phyloP scores from a whole-genome alignment of 2,113 vertebrate species.

The Mus musculus region DNA sequence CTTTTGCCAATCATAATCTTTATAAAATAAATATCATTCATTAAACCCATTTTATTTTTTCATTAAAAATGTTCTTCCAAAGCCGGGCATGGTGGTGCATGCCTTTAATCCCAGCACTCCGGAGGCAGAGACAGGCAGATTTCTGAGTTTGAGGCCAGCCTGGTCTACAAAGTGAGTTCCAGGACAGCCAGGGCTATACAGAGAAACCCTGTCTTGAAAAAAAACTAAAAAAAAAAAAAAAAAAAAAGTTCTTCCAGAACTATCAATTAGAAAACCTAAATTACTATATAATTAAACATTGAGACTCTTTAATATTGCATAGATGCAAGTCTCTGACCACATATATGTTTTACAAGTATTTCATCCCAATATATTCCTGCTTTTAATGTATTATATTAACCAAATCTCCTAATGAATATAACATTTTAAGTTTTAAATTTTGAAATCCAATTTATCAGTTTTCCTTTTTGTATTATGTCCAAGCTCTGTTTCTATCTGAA shows the following conservation, averaged over 20 bases:
- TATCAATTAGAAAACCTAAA: background rate
- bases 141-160: too few species aligned
- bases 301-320: background rate
- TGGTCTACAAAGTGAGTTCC: too few species aligned
- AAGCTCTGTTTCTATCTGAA: background rate
- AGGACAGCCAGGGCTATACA: too few species aligned
- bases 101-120: too few species aligned
- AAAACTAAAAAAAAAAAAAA: too few species aligned
- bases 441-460: background rate
- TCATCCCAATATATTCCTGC: background rate
- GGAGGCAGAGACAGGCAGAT: too few species aligned
- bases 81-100: too few species aligned
- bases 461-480: background rate
- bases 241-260: background rate
- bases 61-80: background rate
- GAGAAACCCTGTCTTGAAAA: too few species aligned
- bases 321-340: background rate
- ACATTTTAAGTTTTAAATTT: conserved; percentile 49
- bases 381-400: conserved; percentile 4
- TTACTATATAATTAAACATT: conserved; percentile 34
- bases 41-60: background rate
- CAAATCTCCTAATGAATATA: background rate
- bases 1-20: background rate
- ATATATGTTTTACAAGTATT: background rate
- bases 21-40: background rate